Evolutionary conservation across 1,140 invertebrate species (phyloP).

Genomic region (Berghia stephanieae): DNA sequence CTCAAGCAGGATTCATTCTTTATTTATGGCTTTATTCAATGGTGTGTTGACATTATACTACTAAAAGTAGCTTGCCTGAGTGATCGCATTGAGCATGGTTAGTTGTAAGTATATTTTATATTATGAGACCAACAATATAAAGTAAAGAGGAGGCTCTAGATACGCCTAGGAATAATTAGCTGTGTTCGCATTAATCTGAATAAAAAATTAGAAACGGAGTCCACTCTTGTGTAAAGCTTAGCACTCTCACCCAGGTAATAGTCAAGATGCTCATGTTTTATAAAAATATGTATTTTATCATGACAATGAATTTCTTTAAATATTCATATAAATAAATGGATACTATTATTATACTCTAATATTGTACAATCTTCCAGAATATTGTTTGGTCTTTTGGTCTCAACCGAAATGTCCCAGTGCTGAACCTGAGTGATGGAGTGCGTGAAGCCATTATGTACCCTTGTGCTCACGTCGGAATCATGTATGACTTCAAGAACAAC

Average conservation of each 20-base stretch:
- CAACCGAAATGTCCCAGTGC: constrained; percentile 62
- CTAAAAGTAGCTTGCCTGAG: no score
- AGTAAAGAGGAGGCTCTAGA: no score
- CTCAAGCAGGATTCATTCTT: no score
- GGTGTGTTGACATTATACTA: no score
- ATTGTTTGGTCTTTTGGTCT: constrained; percentile 67
- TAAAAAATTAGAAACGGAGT: background rate
- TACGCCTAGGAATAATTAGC: no score
- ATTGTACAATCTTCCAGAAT: constrained; percentile 54
- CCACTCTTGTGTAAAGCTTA: background rate
- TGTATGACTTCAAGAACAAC: constrained; percentile 66
- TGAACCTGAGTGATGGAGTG: constrained; percentile 62
- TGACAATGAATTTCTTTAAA: background rate
- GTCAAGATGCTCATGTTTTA: background rate
- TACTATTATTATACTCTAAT: background rate
- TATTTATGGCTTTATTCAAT: no score
- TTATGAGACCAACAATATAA: no score
- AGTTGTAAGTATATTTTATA: no score
- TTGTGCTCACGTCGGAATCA: constrained; percentile 65
- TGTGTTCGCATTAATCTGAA: background rate
- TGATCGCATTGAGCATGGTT: no score
- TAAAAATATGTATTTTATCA: background rate
- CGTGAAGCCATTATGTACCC: constrained; percentile 63
- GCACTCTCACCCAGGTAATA: no score
- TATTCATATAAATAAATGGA: background rate